Evolutionary conservation across 2,113 vertebrate species (phyloP), one percentile per base, ranked within the genome.

Genomic region (Hippopotamus amphibius): DNA sequence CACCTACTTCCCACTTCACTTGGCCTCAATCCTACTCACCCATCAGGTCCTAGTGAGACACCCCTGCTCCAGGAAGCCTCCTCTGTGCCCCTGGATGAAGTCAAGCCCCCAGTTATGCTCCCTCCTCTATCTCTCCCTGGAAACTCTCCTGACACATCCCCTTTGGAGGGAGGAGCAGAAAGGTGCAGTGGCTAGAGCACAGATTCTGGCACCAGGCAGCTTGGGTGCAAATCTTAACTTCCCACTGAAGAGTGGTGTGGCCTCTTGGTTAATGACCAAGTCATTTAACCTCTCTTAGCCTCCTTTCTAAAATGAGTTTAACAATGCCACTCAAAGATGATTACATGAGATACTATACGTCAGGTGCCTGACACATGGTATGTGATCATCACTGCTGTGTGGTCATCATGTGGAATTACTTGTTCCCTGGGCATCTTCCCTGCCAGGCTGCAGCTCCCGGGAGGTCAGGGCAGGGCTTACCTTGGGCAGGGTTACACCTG

Each of bases 301-400:
- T 57, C 59, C 0, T 30, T 24, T 14, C 8, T 15, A 21, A 9
- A 57, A 30, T 6, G 26, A 21, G 26, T 37, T 37, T 37, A 46
- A 30, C 6, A 41, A 6, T 5, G 7, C 30, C 85, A 41, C 6
- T 33, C 48, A n/a, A 0, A 63, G 15, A 33, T 11, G 43, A 46
- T 30, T 6, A n/a, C 33, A 66, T 17, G 86, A 30, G 43, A 37
- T 22, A 11, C 9, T n/a, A 0, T 5, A 4, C 1, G 43, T 3
- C 84, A 15, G 19, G 77, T 8, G 86, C 80, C 69, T 2, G 41
- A 5, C 28, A 6, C 53, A n/a, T 0, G 3, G 48, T 0, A 10
- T 0, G 9, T 7, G 43, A 5, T 2, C n/a, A 0, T 0, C 1
- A 4, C 2, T 7, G 41, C 4, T 6, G 21, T 1, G 63, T 7